These are phyloP conservation scores for Samia ricini DNA, from an alignment of 1,140 invertebrate genomes.

Conservation along the genomic window DNA sequence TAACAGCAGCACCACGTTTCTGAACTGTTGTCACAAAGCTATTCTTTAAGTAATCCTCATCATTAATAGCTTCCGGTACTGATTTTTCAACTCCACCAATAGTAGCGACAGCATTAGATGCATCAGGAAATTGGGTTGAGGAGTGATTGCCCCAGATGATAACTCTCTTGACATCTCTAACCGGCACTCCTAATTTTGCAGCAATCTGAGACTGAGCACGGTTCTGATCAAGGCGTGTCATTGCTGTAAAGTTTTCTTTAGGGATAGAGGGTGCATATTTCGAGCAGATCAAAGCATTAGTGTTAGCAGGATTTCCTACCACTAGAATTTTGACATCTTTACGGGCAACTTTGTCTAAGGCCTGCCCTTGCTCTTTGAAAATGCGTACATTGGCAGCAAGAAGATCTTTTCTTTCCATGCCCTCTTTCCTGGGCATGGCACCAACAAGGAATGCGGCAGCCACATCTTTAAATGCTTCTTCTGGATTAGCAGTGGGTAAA, in stretches of 20 bases:
- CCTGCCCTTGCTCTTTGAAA: constrained; percentile 97
- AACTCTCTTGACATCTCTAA: constrained; percentile 91
- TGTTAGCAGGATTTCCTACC: constrained; percentile 99
- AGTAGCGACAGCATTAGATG: constrained; percentile 88
- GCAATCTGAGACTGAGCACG: constrained; percentile 92
- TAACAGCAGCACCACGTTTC: constrained; percentile 98
- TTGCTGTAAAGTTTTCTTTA: constrained; percentile 97
- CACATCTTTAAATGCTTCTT: constrained; percentile 95
- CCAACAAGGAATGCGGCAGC: constrained; percentile 99
- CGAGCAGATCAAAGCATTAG: constrained; percentile 97
- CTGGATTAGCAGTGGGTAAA: constrained; percentile 91
- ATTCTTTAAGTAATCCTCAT: constrained; percentile 89
- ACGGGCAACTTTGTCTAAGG: constrained; percentile 94
- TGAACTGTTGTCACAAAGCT: constrained; percentile 96
- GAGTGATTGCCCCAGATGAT: constrained; percentile 99
- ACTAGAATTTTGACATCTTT: constrained; percentile 96
- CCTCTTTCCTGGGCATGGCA: constrained; percentile 98
- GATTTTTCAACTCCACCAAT: constrained; percentile 75
- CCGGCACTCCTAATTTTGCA: constrained; percentile 81
- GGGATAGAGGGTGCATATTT: constrained; percentile 99
- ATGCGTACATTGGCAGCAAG: constrained; percentile 98
- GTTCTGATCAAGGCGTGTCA: constrained; percentile 99
- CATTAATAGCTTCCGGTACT: constrained; percentile 87
- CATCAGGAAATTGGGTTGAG: constrained; percentile 98
- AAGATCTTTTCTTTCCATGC: constrained; percentile 99